phyloP scores from a whole-genome alignment of 1,140 invertebrate species.

The Anoplophora glabripennis region DNA sequence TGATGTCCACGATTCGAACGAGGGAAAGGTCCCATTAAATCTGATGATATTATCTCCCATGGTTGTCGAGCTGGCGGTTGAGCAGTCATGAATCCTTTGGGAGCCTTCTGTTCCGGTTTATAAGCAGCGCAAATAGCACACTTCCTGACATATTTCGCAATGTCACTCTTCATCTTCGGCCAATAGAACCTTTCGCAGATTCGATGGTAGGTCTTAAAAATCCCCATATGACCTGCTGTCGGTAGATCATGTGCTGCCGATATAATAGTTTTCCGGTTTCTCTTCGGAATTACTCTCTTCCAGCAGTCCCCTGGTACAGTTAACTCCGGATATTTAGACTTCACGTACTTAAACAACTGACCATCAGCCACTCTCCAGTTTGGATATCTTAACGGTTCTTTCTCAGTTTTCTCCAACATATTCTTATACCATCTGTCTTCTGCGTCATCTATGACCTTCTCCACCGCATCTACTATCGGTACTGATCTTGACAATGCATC shows the following conservation, averaged over 20 bases:
- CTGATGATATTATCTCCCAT: conserved; percentile 12
- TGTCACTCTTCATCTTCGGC: no score
- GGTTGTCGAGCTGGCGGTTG: conserved; percentile 6
- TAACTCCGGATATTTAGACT: neutral
- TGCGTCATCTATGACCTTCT: neutral
- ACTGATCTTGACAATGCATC: conserved; percentile 23
- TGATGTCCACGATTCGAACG: conserved; percentile 30
- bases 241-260: neutral
- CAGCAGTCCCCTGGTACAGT: neutral
- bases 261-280: neutral
- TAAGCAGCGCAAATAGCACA: no score
- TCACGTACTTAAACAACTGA: neutral
- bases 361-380: conserved; percentile 5
- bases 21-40: conserved; percentile 33
- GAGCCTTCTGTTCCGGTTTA: conserved; percentile 34
- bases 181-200: neutral
- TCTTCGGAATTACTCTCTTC: neutral
- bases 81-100: conserved; percentile 35
- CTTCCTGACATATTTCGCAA: no score
- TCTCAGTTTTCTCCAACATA: conserved; percentile 5
- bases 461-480: conserved; percentile 6
- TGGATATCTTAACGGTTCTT: conserved; percentile 8
- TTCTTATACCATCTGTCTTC: conserved; percentile 14
- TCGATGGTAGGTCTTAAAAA: neutral
- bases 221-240: neutral